Evolutionary conservation across 1,140 invertebrate species (phyloP), one percentile per base, ranked within the genome.

Genomic region (Drosophila obscura): DNA sequence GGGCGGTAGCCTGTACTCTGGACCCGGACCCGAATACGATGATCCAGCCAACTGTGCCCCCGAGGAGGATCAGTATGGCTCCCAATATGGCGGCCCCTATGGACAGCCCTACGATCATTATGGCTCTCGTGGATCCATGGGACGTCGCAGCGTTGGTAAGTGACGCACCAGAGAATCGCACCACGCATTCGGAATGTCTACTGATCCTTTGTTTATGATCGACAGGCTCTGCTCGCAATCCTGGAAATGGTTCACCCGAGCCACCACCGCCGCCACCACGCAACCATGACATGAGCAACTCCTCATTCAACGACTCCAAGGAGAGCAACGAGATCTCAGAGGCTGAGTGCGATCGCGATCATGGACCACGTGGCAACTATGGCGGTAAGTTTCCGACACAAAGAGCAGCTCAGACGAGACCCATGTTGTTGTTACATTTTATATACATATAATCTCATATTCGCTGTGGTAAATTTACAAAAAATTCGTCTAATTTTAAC

Each of bases 321-420:
- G 96, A 97, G 89, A 97, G 96, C 92, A 97, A 97, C 92, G 96
- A 98, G 92, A 97, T 97, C 91, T 97, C 96, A 90, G 97, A 98
- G 93, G 96, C 96, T 80, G 97, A 97, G 92, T 97, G 96, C 92
- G 97, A 97, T 93, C 95, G 95, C 73, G 95, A 96, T 91, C 95
- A 96, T 95, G 82, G 94, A 96, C 84, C 95, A 94, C 92, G 93
- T 75, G 85, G 95, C 65, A 95, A 94, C 73, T 96, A 96, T 91
- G 95, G 95, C 80, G 95, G 95, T 96, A 91, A 94, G 94, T 94
- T 77, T 7, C 26, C 26, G 2, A 45, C 5, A 31, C 6, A 13
- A n/a, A 62, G 1, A 53, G 8, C 2, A 16, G 13, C 6, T 15
- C 19, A 71, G 9, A 61, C 19, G 6, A 41, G 28, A 48, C 0